Evolutionary conservation across 1,140 invertebrate genomes (phyloP), one percentile per base, ranked within the genome.

Genomic region (Carposina sasakii): DNA sequence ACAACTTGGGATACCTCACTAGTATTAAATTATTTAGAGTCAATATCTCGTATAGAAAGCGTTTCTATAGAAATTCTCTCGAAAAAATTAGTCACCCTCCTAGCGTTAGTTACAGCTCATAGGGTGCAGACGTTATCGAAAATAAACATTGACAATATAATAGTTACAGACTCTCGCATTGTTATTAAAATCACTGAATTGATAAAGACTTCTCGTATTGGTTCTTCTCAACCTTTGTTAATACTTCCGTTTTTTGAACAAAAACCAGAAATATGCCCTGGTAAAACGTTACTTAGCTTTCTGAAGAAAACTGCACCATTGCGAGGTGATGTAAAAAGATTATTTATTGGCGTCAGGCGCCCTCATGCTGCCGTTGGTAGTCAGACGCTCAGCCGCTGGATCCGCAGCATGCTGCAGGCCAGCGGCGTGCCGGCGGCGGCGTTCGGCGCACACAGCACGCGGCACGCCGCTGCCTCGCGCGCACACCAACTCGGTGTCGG

Each of bases 401-500:
- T 61, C 12, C 57, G 40, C 39, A 1, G 33, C 2, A 21, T 39
- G 5, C 26, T 63, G 16, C 9, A 34, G 3, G 10, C 2, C 6
- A 58, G 45, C 31, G 47, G 46, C 20, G 44, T 61, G 8, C 22
- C 42, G 30, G 43, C 16, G 10, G n/a, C 47, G 10, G 24, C 50
- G 10, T 65, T 46, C 37, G 24, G 50, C 4, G 50, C 52, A n/a
- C 58, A 64, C 30, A 55, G 52, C 16, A 62, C 59, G 1, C 26
- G 61, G 20, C 51, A 64, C 22, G 58, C 52, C 2, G 39, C 62
- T 2, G 48, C 59, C 3, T 63, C 60, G 33, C 36, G 39, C 0
- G 57, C 57, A 2, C 17, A 21, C 3, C 10, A 4, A 8, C 36
- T 39, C 36, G 36, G 36, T 5, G 17, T 39, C 5, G 20, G 19